Conservation (phyloP, 2,113 vertebrate species). For the Hemichromis elongatus region DNA sequence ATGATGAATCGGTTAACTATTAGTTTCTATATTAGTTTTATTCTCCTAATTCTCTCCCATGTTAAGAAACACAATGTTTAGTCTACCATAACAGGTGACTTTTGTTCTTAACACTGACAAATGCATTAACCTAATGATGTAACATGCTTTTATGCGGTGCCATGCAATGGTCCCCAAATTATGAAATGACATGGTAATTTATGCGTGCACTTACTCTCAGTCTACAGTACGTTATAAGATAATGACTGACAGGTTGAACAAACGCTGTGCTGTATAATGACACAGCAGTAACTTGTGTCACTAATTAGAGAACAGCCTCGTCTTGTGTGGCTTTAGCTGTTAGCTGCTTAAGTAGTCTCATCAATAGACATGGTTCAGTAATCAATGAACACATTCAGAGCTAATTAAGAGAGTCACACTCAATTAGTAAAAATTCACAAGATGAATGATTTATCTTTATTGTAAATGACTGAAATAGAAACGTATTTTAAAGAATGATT, state of each 20-base stretch:
- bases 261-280: neutral
- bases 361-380: slow-evolving; percentile 64
- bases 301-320: slow-evolving; percentile 57
- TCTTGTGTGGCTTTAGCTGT: slow-evolving; percentile 36
- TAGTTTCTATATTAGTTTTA: neutral
- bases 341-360: slow-evolving; percentile 57
- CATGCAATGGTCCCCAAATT: neutral
- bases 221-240: neutral
- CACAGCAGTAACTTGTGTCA: neutral
- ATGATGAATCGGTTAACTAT: neutral
- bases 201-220: neutral
- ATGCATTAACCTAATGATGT: neutral
- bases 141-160: neutral
- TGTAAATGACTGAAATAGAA: neutral
- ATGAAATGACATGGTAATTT: neutral
- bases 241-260: neutral
- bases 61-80: neutral
- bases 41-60: neutral
- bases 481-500: neutral
- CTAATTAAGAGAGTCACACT: slow-evolving; percentile 58
- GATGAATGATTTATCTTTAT: slow-evolving; percentile 2
- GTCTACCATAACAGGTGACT: neutral
- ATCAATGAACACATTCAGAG: slow-evolving; percentile 71
- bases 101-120: neutral
- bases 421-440: slow-evolving; percentile 3